These are phyloP conservation scores for Sclerodermus sp. DNA, from an alignment of 2,888 invertebrate genomes.

Conservation along the genomic window DNA sequence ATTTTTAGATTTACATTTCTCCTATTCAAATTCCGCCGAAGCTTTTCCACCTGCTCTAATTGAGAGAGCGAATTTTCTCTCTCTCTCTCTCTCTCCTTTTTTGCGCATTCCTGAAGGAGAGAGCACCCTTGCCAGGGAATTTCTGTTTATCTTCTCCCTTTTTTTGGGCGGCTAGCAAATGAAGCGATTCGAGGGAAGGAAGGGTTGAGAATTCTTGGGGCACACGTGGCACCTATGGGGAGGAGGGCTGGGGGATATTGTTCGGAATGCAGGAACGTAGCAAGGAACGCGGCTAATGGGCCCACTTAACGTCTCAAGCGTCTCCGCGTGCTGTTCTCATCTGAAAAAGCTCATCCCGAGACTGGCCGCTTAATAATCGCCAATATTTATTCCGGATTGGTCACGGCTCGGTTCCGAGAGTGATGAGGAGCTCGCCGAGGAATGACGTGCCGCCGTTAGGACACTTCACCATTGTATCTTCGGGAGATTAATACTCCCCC, in stretches of 20 bases:
- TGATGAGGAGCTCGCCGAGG: conserved; percentile 43
- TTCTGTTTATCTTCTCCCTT: too few species aligned
- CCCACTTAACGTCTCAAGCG: conserved; percentile 58
- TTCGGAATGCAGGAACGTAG: conserved; percentile 4
- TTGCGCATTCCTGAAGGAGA: background rate
- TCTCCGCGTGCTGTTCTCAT: conserved; percentile 12
- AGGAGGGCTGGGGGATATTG: too few species aligned
- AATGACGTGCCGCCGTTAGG: conserved; percentile 32
- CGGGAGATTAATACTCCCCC: background rate
- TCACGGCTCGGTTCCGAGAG: conserved; percentile 51
- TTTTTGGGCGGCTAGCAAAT: too few species aligned
- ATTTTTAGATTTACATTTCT: too few species aligned
- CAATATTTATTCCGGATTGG: conserved; percentile 57
- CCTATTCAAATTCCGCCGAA: too few species aligned
- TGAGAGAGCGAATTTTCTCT: too few species aligned
- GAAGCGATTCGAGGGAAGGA: too few species aligned
- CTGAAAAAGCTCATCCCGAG: background rate
- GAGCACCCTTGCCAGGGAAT: conserved; percentile 9
- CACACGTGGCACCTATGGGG: too few species aligned
- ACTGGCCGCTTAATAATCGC: conserved; percentile 49
- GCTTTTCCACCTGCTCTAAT: too few species aligned
- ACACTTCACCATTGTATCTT: conserved; percentile 5
- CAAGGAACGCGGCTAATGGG: conserved; percentile 52
- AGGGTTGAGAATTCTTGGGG: too few species aligned
- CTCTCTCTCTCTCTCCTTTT: conserved; percentile 8